phyloP scores from a whole-genome alignment of 2,797 vertebrate species.

The Tapirus indicus region DNA sequence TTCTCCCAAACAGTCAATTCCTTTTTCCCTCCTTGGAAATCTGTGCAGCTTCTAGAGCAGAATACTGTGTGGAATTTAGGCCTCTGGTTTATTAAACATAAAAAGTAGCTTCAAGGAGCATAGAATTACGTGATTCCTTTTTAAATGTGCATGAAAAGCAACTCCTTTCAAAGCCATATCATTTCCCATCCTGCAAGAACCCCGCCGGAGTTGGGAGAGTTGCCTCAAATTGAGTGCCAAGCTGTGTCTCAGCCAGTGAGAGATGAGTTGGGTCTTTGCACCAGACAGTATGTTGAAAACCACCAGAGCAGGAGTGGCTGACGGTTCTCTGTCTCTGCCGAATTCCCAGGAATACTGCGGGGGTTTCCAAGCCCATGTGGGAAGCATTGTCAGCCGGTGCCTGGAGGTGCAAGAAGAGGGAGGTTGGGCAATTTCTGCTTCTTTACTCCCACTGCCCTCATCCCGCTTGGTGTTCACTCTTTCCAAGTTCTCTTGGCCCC shows the following conservation, averaged over 20 bases:
- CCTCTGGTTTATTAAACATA: neutral
- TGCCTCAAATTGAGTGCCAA: slow-evolving; percentile 15
- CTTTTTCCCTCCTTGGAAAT: neutral
- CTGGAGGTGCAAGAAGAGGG: slow-evolving; percentile 31
- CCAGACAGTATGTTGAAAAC: slow-evolving; percentile 80
- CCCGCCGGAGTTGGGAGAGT: neutral
- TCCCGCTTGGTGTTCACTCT: neutral
- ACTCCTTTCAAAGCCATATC: neutral
- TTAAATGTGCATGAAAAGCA: neutral
- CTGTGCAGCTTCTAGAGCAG: neutral
- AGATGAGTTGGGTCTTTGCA: neutral
- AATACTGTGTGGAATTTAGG: accelerated
- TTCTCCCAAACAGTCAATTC: neutral
- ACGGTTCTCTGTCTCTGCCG: slow-evolving; percentile 80
- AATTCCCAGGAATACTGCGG: slow-evolving; percentile 74
- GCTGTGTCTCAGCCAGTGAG: neutral
- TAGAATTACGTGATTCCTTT: neutral
- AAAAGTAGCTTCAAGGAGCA: neutral
- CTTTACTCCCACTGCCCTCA: slow-evolving; percentile 37
- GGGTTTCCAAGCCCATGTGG: slow-evolving; percentile 75
- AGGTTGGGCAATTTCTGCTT: neutral
- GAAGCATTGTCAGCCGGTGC: slow-evolving; percentile 52
- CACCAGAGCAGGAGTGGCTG: slow-evolving; percentile 77
- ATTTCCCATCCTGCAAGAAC: neutral
- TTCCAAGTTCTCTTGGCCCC: slow-evolving; percentile 70